phyloP scores from a whole-genome alignment of 2,888 invertebrate genomes.

The Himalopsyche japonica region DNA sequence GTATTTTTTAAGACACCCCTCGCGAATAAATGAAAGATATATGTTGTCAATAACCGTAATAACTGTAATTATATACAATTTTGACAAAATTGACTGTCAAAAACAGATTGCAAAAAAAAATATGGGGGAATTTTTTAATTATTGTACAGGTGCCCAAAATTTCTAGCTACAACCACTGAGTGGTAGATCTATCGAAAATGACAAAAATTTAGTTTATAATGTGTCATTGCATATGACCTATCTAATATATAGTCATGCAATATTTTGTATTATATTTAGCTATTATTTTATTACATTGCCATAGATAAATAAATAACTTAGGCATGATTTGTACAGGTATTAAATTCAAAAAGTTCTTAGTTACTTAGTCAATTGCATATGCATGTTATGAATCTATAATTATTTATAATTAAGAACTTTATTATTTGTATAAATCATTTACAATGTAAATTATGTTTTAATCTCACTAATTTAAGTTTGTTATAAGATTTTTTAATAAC shows the following conservation, averaged over 20 bases:
- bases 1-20: too few species aligned
- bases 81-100: too few species aligned
- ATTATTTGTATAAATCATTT: conserved; percentile 41
- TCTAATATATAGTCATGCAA: conserved; percentile 2
- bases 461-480: not conserved
- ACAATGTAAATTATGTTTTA: not conserved
- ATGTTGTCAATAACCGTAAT: too few species aligned
- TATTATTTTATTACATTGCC: not conserved
- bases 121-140: too few species aligned
- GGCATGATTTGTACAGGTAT: conserved; percentile 28
- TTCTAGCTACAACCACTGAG: too few species aligned
- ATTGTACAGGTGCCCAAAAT: too few species aligned
- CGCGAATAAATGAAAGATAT: too few species aligned
- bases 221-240: conserved; percentile 33
- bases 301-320: not conserved
- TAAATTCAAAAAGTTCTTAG: conserved; percentile 26
- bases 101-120: too few species aligned
- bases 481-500: not conserved
- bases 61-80: too few species aligned
- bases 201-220: conserved; percentile 37
- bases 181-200: not conserved
- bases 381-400: conserved; percentile 45
- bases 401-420: conserved; percentile 42
- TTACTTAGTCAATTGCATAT: conserved; percentile 42
- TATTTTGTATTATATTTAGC: not conserved